Conservation (phyloP, 2,113 vertebrate species). For the Pycnonotus jocosus region DNA sequence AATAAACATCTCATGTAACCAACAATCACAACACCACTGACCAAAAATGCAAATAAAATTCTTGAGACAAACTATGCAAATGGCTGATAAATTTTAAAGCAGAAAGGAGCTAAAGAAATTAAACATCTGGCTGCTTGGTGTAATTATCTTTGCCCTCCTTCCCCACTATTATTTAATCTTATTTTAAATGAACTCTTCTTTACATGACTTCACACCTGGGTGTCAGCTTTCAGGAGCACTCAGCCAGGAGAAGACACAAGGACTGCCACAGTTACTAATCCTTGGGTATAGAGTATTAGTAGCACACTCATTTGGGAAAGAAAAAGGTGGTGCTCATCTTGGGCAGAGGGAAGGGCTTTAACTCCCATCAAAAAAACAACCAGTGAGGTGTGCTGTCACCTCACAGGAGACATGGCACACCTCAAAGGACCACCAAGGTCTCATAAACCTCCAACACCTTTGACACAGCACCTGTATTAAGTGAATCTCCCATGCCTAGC, state of each 20-base stretch:
- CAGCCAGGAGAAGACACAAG: not conserved
- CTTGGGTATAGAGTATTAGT: not conserved
- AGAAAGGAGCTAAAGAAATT: not conserved
- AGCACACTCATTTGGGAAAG: not conserved
- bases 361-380: not conserved
- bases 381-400: not conserved
- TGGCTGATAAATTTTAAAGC: not conserved
- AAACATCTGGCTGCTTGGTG: not conserved
- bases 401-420: not conserved
- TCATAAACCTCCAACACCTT: not conserved
- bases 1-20: not conserved
- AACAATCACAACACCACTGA: not conserved
- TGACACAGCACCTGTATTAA: not conserved
- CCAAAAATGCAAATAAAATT: not conserved
- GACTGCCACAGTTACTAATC: not conserved
- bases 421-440: not conserved
- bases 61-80: not conserved
- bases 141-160: not conserved
- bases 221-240: not conserved
- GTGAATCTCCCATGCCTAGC: not conserved
- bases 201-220: rapidly evolving
- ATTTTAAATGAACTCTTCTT: not conserved
- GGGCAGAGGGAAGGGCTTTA: not conserved
- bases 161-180: not conserved
- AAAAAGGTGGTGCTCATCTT: not conserved